Conservation (phyloP, 2,797 vertebrate species). For the Gymnothorax javanicus region DNA sequence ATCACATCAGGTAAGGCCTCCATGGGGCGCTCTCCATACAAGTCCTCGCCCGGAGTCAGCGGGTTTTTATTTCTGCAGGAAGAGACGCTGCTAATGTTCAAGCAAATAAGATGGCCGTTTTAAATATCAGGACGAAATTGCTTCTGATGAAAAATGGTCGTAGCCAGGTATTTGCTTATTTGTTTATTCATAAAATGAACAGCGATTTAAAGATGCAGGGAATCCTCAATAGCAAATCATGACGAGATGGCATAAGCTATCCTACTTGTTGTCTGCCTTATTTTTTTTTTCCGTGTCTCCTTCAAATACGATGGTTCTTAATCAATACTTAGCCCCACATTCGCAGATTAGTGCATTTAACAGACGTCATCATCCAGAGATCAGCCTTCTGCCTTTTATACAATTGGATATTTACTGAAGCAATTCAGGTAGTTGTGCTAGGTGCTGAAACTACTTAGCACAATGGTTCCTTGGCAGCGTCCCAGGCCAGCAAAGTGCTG, state of each 20-base stretch:
- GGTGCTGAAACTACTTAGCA: neutral
- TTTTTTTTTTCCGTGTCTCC: neutral
- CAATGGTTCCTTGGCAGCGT: neutral
- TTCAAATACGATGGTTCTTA: neutral
- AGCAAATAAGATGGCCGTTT: conserved; percentile 16
- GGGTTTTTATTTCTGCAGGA: conserved; percentile 32
- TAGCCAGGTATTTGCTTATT: neutral
- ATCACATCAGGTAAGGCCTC: conserved; percentile 70
- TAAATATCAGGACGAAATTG: conserved; percentile 2
- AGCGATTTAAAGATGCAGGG: neutral
- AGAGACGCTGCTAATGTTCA: conserved; percentile 1
- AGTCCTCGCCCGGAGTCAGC: conserved; percentile 43
- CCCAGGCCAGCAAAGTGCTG: neutral
- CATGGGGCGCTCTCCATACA: conserved; percentile 51
- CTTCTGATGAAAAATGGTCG: conserved; percentile 8
- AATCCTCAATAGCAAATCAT: neutral
- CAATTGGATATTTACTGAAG: neutral
- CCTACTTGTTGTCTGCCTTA: neutral
- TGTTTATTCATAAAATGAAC: conserved; percentile 6
- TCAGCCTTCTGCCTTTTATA: neutral
- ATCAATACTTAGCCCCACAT: neutral
- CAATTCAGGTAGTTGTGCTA: neutral
- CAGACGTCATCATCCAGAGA: neutral
- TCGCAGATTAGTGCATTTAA: neutral
- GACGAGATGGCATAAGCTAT: neutral